These are phyloP conservation scores for Trachops cirrhosus DNA, from an alignment of 2,797 vertebrate species.

Conservation along the genomic window DNA sequence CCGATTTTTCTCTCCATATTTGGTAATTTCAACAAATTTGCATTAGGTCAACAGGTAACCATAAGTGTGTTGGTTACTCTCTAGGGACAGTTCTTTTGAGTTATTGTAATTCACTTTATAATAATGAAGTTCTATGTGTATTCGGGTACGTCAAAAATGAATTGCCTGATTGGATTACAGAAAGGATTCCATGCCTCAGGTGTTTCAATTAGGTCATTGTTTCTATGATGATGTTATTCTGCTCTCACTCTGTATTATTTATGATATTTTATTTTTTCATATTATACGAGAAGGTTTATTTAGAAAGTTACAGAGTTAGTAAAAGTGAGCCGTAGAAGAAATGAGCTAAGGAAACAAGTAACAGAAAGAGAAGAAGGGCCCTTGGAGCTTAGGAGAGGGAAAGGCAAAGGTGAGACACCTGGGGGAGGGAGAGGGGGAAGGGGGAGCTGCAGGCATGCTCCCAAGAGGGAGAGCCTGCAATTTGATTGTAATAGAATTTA, in stretches of 20 bases:
- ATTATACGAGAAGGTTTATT: background rate
- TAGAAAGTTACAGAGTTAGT: background rate
- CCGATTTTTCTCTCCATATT: background rate
- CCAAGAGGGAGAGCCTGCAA: background rate
- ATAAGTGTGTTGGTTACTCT: background rate
- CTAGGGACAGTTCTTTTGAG: background rate
- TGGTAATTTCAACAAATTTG: slow-evolving; percentile 7
- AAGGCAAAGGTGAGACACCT: too few species aligned
- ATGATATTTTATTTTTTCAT: background rate
- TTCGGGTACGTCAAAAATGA: background rate
- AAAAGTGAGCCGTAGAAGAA: background rate
- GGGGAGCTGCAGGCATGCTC: background rate
- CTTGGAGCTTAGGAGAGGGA: too few species aligned
- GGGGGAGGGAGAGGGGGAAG: too few species aligned
- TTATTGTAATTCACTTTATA: slow-evolving; percentile 17
- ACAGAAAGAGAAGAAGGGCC: too few species aligned
- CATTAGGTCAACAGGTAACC: background rate
- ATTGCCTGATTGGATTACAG: background rate
- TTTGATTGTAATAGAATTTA: slow-evolving; percentile 10
- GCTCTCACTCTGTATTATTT: background rate
- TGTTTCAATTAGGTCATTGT: slow-evolving; percentile 11
- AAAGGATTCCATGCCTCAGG: background rate
- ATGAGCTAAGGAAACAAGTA: background rate
- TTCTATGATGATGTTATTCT: background rate
- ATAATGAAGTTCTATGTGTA: background rate